Evolutionary conservation across 2,113 vertebrate genomes (phyloP).

Genomic region (Athene cunicularia): DNA sequence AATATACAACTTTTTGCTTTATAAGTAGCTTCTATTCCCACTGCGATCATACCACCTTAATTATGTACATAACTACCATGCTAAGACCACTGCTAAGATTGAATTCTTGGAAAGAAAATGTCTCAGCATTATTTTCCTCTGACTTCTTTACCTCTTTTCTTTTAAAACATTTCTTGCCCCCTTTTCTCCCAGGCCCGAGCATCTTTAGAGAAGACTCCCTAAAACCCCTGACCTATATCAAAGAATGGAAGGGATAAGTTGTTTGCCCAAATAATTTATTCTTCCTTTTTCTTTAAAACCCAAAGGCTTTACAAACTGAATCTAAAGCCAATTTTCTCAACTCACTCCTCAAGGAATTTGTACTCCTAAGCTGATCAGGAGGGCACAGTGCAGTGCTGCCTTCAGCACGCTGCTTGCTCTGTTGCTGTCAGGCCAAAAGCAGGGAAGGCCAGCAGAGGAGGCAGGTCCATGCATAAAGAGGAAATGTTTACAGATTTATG

Average conservation of each 20-base stretch:
- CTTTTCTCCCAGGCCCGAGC: not conserved
- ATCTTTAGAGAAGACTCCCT: not conserved
- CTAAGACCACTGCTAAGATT: not conserved
- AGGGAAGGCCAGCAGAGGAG: not conserved
- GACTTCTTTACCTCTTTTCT: not conserved
- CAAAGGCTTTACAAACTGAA: not conserved
- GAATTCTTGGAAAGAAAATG: slow-evolving; percentile 13
- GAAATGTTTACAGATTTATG: not conserved
- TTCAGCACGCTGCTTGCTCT: not conserved
- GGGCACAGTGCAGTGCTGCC: not conserved
- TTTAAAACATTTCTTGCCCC: not conserved
- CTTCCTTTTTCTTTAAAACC: not conserved
- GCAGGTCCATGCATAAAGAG: not conserved
- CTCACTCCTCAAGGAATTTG: not conserved
- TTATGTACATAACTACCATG: slow-evolving; percentile 1
- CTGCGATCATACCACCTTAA: not conserved
- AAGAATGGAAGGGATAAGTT: not conserved
- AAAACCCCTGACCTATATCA: not conserved
- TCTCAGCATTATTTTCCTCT: not conserved
- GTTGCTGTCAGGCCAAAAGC: not conserved
- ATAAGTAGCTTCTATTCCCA: slow-evolving; percentile 16
- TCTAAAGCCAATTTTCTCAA: not conserved
- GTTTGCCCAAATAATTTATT: not conserved
- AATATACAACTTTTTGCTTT: slow-evolving; percentile 9
- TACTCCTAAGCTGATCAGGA: not conserved